Base-by-base conservation (phyloP, 1,140 invertebrate species). In the Tenebrio molitor region DNA sequence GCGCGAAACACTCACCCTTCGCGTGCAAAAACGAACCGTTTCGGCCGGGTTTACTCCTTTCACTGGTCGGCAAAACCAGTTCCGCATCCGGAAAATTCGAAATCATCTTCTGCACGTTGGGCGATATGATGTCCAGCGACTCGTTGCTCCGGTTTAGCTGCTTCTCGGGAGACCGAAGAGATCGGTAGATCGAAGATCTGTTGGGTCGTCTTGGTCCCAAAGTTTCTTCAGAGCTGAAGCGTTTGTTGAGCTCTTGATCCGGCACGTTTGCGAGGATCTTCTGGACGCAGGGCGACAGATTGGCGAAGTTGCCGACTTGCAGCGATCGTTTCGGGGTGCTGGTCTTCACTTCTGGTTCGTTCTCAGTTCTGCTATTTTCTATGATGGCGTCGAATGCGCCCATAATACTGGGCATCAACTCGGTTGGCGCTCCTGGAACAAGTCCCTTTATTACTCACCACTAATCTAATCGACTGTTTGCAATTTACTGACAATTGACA, bases 31-130 rank as follows among this genome's bases (percentile, higher is more conserved):
- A 81, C 21, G 78, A 80, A 53, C 72, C 68, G 53, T 79, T 80
- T 34, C 44, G 65, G 16, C 36, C 17, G 36, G 36, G 36, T 63
- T 69, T 67, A 75, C 17, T 12, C 42, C 72, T 63, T n/a, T 76
- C 75, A 36, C 50, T 72, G 19, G 75, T 69, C 58, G 69, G 71
- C 25, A 81, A 74, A 34, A 80, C 77, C 66, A 82, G 71, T 63
- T 82, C 82, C 5, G 84, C 84, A 66, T 87, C 86, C 4, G 85
- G 82, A 3, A 87, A 83, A 77, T 87, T 86, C 0, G 86, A 86
- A 68, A 88, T 83, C 84, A 88, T 88, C 73, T 87, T 83, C 78
- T 87, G 87, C 15, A 88, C 87, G 71, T 87, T 87, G 19, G 87
- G 85, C 2, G 87, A 88, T 19, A 83, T 79, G 33, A 80, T 79